Base-by-base conservation (phyloP, 1,140 invertebrate genomes). In the Orius insidiosus region DNA sequence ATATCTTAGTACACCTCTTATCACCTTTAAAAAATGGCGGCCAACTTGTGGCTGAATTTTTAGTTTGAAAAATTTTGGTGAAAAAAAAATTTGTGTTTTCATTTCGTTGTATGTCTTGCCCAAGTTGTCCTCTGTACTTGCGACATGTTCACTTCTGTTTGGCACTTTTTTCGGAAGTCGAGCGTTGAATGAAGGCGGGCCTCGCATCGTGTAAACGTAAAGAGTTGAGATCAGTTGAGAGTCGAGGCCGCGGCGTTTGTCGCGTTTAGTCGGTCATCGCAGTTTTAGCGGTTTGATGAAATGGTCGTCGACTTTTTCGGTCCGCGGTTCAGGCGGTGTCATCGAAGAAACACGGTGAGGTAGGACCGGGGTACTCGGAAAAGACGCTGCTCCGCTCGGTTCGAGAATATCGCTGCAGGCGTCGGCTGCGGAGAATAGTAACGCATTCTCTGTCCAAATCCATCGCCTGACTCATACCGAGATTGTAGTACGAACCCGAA, bases 91-190 rank as follows among this genome's bases (percentile, higher is more conserved):
- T n/a, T n/a, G n/a, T n/a, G n/a, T n/a, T n/a, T n/a, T n/a, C n/a
- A 88, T 63, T 86, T 87, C 10, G 83, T 87, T 1, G 84, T 88
- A 56, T 87, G 84, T 54, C 85, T 66, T 1, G 81, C 81, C n/a
- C 84, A 88, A 30, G 75, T 72, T 0, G 78, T 75, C 45, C 83
- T 68, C 55, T 79, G 76, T 45, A 86, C 71, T 54, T 85, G 78
- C n/a, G 73, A 74, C 77, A 86, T 82, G 65, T 58, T 86, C 81
- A 58, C 76, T 85, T 33, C 80, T 70, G 54, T 83, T 79, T 1
- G 83, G 80, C 37, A 86, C 74, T 60, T 83, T 79, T 50, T 86
- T n/a, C 83, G 63, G 81, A 85, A 2, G 84, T 85, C 5, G 79
- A 79, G 36, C 85, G 68, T 1, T 79, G 83, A 40, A 86, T 85